Evolutionary conservation across 2,888 invertebrate genomes (phyloP).

Genomic region (Nemapogon koenigi): DNA sequence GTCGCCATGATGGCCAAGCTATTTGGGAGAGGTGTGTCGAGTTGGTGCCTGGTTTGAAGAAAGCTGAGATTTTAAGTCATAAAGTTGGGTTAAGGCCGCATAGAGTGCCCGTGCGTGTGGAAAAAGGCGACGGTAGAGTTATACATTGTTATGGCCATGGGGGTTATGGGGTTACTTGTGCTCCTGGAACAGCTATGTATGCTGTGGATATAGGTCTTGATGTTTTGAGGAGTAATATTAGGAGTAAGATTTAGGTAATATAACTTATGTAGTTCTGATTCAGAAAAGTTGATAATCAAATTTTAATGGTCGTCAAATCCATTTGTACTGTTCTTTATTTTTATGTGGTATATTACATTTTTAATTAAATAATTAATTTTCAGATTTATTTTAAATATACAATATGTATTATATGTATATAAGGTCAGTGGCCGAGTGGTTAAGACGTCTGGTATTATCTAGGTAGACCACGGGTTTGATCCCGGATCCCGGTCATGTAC

Average conservation of each 20-base stretch:
- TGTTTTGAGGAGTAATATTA: slow-evolving; percentile 35
- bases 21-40: slow-evolving; percentile 81
- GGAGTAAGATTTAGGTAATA: slow-evolving; percentile 42
- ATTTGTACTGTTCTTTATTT: no score
- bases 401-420: no score
- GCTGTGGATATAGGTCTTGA: slow-evolving; percentile 75
- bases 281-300: no score
- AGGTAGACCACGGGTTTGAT: no score
- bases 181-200: slow-evolving; percentile 85
- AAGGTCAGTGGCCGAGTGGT: no score
- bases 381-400: no score
- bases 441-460: no score
- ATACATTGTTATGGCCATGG: slow-evolving; percentile 97
- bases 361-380: no score
- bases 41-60: slow-evolving; percentile 73
- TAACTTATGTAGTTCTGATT: no score
- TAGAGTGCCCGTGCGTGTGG: slow-evolving; percentile 72
- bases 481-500: no score
- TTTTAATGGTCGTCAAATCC: no score
- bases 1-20: slow-evolving; percentile 74
- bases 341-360: no score
- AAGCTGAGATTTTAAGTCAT: slow-evolving; percentile 65
- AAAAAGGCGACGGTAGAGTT: slow-evolving; percentile 55
- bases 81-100: slow-evolving; percentile 86
- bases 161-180: slow-evolving; percentile 89